These are phyloP conservation scores for Carassius gibelio DNA, from an alignment of 2,113 vertebrate species.

Conservation along the genomic window DNA sequence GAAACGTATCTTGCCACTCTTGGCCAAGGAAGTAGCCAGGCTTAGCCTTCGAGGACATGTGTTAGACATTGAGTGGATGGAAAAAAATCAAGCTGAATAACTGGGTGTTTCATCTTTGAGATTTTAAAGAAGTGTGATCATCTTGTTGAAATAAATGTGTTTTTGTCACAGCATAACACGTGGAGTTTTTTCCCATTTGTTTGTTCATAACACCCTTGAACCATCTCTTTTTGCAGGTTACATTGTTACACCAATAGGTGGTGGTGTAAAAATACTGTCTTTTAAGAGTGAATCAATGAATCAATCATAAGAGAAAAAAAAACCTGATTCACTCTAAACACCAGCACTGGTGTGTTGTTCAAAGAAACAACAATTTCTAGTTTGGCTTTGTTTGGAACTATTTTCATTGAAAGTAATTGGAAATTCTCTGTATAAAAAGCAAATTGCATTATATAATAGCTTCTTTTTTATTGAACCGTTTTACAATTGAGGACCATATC, in stretches of 20 bases:
- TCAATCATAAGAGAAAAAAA: too few relatives aligned
- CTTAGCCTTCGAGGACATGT: conserved; percentile 37
- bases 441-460: too few relatives aligned
- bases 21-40: conserved; percentile 1
- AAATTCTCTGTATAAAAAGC: too few relatives aligned
- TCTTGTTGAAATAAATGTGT: not conserved
- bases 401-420: not conserved
- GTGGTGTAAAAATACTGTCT: too few relatives aligned
- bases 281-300: too few relatives aligned
- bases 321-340: too few relatives aligned
- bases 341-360: too few relatives aligned
- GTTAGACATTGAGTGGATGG: conserved; percentile 37
- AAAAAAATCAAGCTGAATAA: conserved; percentile 2
- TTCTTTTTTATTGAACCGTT: not conserved
- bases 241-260: too few relatives aligned
- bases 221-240: not conserved
- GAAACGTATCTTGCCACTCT: conserved; percentile 1
- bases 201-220: not conserved
- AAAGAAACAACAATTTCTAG: too few relatives aligned
- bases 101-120: not conserved
- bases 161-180: not conserved
- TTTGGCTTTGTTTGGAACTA: not conserved
- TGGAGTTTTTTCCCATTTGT: not conserved
- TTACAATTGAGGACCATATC: not conserved
- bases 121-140: conserved; percentile 16